phyloP scores from a whole-genome alignment of 2,888 invertebrate genomes.

The Agapostemon virescens region DNA sequence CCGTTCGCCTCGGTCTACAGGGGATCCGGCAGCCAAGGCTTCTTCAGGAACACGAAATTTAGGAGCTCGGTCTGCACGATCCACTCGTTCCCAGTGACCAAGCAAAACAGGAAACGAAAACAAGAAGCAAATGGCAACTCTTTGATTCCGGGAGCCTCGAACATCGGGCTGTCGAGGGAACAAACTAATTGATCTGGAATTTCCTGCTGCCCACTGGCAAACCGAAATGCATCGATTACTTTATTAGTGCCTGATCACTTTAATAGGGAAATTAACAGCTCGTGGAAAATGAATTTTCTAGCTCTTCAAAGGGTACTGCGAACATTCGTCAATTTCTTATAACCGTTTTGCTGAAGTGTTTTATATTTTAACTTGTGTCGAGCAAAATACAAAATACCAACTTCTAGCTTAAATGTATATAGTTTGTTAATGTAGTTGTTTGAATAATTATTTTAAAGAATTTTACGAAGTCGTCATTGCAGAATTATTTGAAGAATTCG shows the following conservation, averaged over 20 bases:
- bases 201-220: too few relatives aligned
- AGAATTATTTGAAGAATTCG: too few relatives aligned
- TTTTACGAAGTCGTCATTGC: too few relatives aligned
- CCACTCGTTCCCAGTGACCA: background rate
- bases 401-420: too few relatives aligned
- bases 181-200: slow-evolving; percentile 1
- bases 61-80: background rate
- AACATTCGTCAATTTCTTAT: too few relatives aligned
- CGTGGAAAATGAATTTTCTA: too few relatives aligned
- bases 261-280: background rate
- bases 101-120: slow-evolving; percentile 2
- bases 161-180: background rate
- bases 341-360: too few relatives aligned
- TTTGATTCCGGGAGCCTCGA: background rate
- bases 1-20: slow-evolving; percentile 17
- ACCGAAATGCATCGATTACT: background rate
- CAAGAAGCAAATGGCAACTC: slow-evolving; percentile 7
- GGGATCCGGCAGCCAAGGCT: slow-evolving; percentile 15
- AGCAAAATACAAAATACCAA: too few relatives aligned
- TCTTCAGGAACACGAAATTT: slow-evolving; percentile 39
- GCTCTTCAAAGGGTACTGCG: too few relatives aligned
- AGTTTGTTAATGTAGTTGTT: too few relatives aligned
- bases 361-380: too few relatives aligned
- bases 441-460: too few relatives aligned
- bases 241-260: background rate